A percentile compares a stretch with the other conserved stretches of the same genome.
Conservation (phyloP, 1,140 invertebrate species). For the Coenobita brevimanus region DNA sequence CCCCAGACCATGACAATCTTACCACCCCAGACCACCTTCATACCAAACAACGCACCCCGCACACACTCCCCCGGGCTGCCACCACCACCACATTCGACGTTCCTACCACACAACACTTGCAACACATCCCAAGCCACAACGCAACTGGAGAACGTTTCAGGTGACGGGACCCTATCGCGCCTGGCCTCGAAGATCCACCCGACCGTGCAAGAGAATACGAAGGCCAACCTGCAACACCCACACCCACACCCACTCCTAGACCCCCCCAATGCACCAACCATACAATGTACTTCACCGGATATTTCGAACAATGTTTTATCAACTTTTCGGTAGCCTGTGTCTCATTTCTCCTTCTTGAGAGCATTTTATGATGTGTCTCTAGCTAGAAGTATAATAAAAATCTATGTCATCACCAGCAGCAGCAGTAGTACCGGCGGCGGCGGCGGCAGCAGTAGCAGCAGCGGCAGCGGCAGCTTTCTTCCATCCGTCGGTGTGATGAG, state of each 20-base stretch:
- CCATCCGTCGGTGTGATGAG: no score
- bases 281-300: conserved; percentile 40
- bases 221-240: neutral
- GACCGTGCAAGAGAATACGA: neutral
- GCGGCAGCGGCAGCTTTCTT: no score
- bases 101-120: no score
- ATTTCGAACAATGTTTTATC: conserved; percentile 45
- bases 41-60: neutral
- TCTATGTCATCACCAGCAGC: no score
- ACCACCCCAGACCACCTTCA: neutral
- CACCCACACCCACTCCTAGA: neutral
- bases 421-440: no score
- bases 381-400: no score
- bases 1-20: neutral
- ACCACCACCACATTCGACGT: conserved; percentile 11
- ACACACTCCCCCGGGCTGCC: neutral
- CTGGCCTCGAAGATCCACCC: conserved; percentile 5
- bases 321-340: conserved; percentile 53
- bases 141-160: neutral
- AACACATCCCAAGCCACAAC: neutral
- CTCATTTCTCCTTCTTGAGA: conserved; percentile 3
- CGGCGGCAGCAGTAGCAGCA: no score
- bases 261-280: conserved; percentile 4
- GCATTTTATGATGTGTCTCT: neutral
- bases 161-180: conserved; percentile 1